Evolutionary conservation across 1,140 invertebrate species (phyloP).

Genomic region (Neotoxoptera formosana): DNA sequence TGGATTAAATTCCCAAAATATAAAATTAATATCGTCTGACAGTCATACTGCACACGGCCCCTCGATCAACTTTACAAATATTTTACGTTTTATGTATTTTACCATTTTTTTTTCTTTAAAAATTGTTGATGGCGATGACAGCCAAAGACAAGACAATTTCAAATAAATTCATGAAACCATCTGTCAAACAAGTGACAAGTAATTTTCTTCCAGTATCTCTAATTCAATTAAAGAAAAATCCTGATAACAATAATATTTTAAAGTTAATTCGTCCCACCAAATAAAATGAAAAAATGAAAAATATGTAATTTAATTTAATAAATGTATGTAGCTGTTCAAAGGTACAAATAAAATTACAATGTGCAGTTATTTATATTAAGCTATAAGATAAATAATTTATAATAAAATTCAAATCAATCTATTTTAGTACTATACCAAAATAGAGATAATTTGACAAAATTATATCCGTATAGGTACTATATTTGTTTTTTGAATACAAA

Average conservation of each 20-base stretch:
- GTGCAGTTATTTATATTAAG: background rate
- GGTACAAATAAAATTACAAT: background rate
- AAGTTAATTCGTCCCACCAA: background rate
- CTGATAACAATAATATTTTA: background rate
- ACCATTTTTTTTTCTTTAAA: background rate
- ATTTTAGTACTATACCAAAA: background rate
- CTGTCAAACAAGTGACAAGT: slow-evolving; percentile 16
- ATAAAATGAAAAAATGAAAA: background rate
- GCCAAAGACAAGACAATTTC: background rate
- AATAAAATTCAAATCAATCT: background rate
- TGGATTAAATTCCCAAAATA: background rate
- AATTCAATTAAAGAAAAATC: background rate
- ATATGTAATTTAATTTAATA: background rate
- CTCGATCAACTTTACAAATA: background rate
- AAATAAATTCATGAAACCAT: slow-evolving; percentile 10
- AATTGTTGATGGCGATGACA: slow-evolving; percentile 2
- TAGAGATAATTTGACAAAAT: background rate
- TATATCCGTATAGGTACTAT: background rate
- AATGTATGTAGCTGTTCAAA: background rate
- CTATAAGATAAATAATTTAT: background rate
- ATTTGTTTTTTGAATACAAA: background rate
- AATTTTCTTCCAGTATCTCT: background rate
- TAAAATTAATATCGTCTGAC: slow-evolving; percentile 5
- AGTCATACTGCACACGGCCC: background rate
- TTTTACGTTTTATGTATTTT: background rate